Evolutionary conservation across 2,888 invertebrate genomes (phyloP), one percentile per base, ranked within the genome.

Genomic region (Deilephila porcellus): DNA sequence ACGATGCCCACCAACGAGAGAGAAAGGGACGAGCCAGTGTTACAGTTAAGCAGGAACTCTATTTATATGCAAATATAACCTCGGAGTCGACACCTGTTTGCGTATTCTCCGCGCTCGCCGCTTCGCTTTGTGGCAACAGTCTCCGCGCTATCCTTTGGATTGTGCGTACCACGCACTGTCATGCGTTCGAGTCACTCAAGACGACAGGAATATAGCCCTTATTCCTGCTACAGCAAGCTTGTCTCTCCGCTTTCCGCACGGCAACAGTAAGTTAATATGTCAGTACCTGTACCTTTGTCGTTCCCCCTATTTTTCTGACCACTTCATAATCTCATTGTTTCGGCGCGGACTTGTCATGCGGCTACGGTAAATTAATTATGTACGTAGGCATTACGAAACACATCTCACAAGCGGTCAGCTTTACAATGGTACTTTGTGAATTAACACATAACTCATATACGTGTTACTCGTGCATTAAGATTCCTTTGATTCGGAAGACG

Each of bases 31-130:
- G 86, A 87, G 87, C 79, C 85, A 86, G 88, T 91, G 93, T 90
- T 94, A 94, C 94, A 94, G 94, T 94, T 94, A 94, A 93, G 93
- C 93, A 93, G 94, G 94, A 93, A 94, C 94, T 94, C 94, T 94
- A 94, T 94, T 94, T 94, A 94, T 94, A 94, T 94, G 94, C 94
- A 94, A 94, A 94, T 94, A 94, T 92, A 93, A 90, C 93, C 92
- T 93, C 93, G 90, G 87, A 92, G 92, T 89, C 94, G 92, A 94
- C 94, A 94, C 94, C 94, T 94, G 94, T 94, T 94, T 94, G 94
- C 93, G 94, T 94, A 94, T 94, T 94, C 94, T 92, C 90, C 83
- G 84, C 92, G 87, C 86, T 90, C 89, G 86, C 86, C 85, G 87
- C 88, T 86, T 87, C 89, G 91, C 90, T 89, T 90, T 91, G 92